A percentile compares a stretch with the other conserved stretches of the same genome.
Conservation (phyloP, 2,113 vertebrate species). For the crab-eating macaque (Macaca fascicularis) region DNA sequence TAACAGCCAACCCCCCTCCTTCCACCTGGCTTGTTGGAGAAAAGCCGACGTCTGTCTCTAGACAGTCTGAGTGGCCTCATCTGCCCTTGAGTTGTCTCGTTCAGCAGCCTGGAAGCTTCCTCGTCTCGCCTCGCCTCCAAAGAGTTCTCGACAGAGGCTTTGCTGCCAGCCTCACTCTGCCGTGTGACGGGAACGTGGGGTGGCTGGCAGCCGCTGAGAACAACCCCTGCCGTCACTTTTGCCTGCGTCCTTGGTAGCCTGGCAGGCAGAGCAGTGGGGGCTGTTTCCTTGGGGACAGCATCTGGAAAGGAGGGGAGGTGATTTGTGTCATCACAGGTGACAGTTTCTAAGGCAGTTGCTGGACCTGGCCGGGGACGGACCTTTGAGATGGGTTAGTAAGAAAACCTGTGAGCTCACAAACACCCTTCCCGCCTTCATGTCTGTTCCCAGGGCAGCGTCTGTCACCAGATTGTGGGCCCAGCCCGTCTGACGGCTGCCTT, state of each 20-base stretch:
- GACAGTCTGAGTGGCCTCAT: fast-evolving
- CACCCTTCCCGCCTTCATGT: fast-evolving
- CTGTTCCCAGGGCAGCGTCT: not conserved
- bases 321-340: fast-evolving
- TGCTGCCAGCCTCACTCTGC: not conserved
- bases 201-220: not conserved
- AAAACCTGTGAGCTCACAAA: not conserved
- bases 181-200: fast-evolving
- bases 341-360: not conserved
- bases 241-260: not conserved
- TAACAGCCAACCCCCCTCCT: no score
- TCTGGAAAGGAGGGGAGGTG: not conserved
- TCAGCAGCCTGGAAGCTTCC: not conserved
- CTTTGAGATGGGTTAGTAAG: not conserved
- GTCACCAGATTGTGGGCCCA: not conserved
- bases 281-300: not conserved
- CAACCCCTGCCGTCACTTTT: fast-evolving
- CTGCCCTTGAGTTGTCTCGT: not conserved
- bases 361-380: not conserved
- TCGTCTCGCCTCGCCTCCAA: not conserved
- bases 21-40: not conserved
- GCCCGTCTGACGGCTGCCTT: not conserved
- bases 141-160: not conserved
- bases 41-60: not conserved
- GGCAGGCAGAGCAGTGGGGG: fast-evolving